These are phyloP conservation scores for Zeugodacus cucurbitae DNA, from an alignment of 1,140 invertebrate species.

Conservation along the genomic window DNA sequence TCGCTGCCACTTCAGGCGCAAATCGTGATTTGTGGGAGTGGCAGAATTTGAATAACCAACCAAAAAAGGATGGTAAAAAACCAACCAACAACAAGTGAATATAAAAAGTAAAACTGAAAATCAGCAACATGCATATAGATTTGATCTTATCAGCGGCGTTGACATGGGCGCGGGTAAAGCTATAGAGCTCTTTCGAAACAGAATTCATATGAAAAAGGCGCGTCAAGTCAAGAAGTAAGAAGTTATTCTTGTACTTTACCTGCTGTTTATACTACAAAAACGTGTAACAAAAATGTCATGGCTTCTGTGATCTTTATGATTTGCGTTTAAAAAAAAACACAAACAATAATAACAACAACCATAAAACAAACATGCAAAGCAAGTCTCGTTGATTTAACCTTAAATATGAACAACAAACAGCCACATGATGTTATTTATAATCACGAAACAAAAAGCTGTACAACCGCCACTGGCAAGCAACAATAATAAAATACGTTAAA, in stretches of 20 bases:
- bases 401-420: neutral
- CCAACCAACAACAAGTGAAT: neutral
- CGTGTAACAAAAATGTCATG: neutral
- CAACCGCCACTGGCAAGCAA: neutral
- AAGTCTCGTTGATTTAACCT: neutral
- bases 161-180: neutral
- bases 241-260: neutral
- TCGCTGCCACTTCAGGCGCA: neutral
- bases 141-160: neutral
- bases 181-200: too few relatives aligned
- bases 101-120: neutral
- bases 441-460: neutral
- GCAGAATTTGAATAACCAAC: neutral
- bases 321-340: neutral
- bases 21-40: neutral
- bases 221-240: neutral
- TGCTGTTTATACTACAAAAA: neutral
- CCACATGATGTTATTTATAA: neutral
- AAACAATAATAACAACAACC: neutral
- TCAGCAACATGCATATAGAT: neutral
- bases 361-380: neutral
- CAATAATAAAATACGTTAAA: too few relatives aligned
- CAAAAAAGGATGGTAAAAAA: neutral
- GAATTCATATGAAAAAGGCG: neutral
- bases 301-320: slow-evolving; percentile 23